Conservation (phyloP, 2,797 vertebrate species). For the Cyprinella venusta region DNA sequence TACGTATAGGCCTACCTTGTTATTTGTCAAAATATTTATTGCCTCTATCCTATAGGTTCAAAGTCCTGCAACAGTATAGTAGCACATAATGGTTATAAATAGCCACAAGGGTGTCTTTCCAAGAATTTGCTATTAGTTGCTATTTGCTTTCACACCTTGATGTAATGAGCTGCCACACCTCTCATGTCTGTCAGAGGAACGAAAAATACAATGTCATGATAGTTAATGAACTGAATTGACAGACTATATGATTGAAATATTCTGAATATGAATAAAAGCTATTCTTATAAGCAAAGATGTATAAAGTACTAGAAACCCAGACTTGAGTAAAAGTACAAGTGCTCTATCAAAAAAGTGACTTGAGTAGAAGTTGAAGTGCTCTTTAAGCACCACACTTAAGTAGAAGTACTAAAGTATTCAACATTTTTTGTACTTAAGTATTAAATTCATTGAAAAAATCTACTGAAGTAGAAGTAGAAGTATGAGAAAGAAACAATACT, state of each 20-base stretch:
- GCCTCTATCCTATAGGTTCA: background rate
- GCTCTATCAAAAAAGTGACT: too few species aligned
- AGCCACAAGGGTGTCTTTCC: background rate
- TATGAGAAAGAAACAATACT: too few species aligned
- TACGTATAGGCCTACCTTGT: too few species aligned
- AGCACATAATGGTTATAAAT: background rate
- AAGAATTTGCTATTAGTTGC: background rate
- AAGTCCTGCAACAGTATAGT: background rate
- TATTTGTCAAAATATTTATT: conserved; percentile 2
- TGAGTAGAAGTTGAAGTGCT: too few species aligned
- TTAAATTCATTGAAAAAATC: too few species aligned
- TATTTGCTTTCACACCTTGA: background rate
- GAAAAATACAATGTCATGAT: background rate
- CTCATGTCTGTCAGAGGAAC: background rate
- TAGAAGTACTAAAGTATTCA: too few species aligned
- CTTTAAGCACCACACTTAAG: too few species aligned
- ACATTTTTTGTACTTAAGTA: too few species aligned
- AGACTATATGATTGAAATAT: background rate
- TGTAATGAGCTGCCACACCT: background rate
- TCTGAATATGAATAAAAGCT: background rate
- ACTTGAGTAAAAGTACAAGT: too few species aligned
- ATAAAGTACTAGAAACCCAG: too few species aligned
- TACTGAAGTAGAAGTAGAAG: too few species aligned
- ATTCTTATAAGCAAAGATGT: background rate
- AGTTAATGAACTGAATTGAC: background rate